These are phyloP conservation scores for Limnothrissa miodon DNA, from an alignment of 2,113 vertebrate genomes.

Conservation along the genomic window DNA sequence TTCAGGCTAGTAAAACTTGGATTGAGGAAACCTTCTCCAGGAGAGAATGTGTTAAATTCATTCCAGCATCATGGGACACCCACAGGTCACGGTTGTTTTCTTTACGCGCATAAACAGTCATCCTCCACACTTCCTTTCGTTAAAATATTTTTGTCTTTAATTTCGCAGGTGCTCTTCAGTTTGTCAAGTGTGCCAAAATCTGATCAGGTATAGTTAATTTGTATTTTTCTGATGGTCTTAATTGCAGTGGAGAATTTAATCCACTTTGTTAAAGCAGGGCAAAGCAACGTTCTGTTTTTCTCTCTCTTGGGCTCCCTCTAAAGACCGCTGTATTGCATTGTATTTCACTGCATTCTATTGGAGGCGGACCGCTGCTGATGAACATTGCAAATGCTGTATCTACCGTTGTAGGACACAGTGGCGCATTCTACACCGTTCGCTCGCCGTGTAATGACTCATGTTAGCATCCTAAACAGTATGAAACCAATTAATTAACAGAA, in stretches of 20 bases:
- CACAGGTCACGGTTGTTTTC: conserved; percentile 73
- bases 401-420: too few relatives aligned
- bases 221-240: background rate
- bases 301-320: too few relatives aligned
- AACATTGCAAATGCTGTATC: too few relatives aligned
- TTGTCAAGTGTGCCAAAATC: conserved; percentile 90
- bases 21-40: conserved; percentile 87
- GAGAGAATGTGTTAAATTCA: conserved; percentile 87
- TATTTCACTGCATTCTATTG: too few relatives aligned
- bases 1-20: conserved; percentile 83
- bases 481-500: too few relatives aligned
- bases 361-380: too few relatives aligned
- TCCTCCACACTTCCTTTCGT: background rate
- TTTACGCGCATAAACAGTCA: background rate
- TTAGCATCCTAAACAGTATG: too few relatives aligned
- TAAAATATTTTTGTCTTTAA: conserved; percentile 48
- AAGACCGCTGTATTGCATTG: too few relatives aligned
- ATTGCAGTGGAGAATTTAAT: background rate
- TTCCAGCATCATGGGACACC: conserved; percentile 80
- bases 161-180: conserved; percentile 80
- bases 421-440: too few relatives aligned
- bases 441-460: too few relatives aligned
- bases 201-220: conserved; percentile 81
- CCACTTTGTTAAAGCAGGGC: background rate
- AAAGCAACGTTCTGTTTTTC: too few relatives aligned